Evolutionary conservation across 2,113 vertebrate species (phyloP).

Genomic region (Platichthys flesus): DNA sequence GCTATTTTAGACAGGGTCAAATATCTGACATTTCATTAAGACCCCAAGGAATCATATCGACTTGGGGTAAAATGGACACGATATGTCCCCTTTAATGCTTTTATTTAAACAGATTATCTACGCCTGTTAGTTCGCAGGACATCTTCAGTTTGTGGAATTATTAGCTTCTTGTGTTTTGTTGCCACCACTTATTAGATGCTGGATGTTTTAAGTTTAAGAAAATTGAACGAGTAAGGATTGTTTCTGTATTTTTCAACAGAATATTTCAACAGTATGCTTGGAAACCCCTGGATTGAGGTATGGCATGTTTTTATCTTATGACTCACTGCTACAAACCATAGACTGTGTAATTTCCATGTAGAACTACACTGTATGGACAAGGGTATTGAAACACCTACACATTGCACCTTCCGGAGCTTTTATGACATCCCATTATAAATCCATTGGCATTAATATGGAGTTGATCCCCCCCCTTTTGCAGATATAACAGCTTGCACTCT

Average conservation of each 20-base stretch:
- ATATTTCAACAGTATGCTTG: conserved; percentile 98
- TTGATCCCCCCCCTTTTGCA: too few species aligned
- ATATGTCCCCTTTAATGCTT: neutral
- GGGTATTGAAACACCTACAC: too few species aligned
- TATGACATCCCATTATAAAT: too few species aligned
- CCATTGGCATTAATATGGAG: too few species aligned
- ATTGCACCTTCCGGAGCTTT: too few species aligned
- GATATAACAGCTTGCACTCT: too few species aligned
- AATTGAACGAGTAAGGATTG: neutral
- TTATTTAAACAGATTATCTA: too few species aligned
- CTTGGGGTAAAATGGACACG: too few species aligned
- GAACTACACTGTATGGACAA: neutral
- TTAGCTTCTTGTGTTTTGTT: neutral
- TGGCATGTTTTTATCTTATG: conserved; percentile 3
- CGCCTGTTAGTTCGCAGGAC: neutral
- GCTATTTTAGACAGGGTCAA: too few species aligned
- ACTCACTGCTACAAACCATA: neutral
- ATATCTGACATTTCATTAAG: too few species aligned
- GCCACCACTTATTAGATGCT: neutral
- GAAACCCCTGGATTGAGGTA: conserved; percentile 98
- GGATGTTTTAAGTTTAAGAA: neutral
- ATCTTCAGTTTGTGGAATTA: neutral
- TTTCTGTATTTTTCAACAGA: conserved; percentile 81
- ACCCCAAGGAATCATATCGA: too few species aligned
- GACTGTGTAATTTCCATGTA: neutral